Evolutionary conservation across 92 coral and sea anemone species (phyloP).

Genomic region (Phenganax stokvisi): DNA sequence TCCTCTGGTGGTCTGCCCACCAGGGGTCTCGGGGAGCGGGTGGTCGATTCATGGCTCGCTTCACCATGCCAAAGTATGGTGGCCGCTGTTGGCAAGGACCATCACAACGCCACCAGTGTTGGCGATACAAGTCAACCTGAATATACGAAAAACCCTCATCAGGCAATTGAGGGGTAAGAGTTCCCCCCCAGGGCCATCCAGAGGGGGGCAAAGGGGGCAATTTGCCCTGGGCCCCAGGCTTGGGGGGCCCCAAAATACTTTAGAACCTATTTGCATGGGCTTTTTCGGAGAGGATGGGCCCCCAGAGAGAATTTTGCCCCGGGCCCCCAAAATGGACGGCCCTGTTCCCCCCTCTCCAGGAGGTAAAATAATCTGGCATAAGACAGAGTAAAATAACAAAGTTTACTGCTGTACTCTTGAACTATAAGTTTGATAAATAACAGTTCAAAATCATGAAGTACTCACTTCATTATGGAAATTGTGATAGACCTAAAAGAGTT

Average conservation of each 20-base stretch:
- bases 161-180: neutral
- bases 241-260: too few relatives aligned
- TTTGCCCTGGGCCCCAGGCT: neutral
- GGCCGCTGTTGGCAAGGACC: constrained; percentile 92
- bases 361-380: too few relatives aligned
- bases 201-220: neutral
- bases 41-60: constrained; percentile 92
- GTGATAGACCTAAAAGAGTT: constrained; percentile 74
- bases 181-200: neutral
- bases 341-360: too few relatives aligned
- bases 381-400: too few relatives aligned
- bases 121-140: constrained; percentile 86
- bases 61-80: constrained; percentile 87
- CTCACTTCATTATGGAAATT: constrained; percentile 95
- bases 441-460: neutral
- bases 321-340: too few relatives aligned
- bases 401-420: neutral
- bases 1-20: constrained; percentile 93
- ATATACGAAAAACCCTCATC: neutral
- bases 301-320: too few relatives aligned
- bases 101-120: constrained; percentile 97
- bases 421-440: neutral
- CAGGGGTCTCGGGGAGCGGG: constrained; percentile 89
- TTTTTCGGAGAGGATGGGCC: too few relatives aligned
- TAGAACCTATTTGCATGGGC: too few relatives aligned